A percentile compares a stretch with the other conserved stretches of the same genome.
Conservation (phyloP, 1,140 invertebrate species). For the Leptoteleia sp. region DNA sequence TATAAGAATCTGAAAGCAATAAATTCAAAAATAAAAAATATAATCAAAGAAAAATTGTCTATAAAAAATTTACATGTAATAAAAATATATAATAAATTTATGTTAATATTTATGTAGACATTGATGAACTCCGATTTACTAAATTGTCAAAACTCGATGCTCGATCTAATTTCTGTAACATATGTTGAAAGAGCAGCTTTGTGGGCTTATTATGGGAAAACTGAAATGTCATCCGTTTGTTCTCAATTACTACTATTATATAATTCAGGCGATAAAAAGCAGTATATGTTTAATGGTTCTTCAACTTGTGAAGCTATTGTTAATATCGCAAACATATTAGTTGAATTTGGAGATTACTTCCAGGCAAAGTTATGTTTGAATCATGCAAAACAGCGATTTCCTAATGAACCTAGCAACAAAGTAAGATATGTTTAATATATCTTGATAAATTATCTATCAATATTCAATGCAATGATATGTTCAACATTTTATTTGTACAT, state of each 20-base stretch:
- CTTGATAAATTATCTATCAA: too few species aligned
- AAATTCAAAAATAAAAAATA: too few species aligned
- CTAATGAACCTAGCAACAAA: constrained; percentile 82
- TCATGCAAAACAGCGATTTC: constrained; percentile 84
- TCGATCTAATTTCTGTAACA: constrained; percentile 89
- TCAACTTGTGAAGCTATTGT: constrained; percentile 87
- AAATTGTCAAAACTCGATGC: constrained; percentile 91
- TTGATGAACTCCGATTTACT: constrained; percentile 91
- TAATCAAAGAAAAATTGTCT: too few species aligned
- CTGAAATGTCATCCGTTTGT: constrained; percentile 89
- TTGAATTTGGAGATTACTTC: constrained; percentile 84
- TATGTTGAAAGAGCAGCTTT: constrained; percentile 90
- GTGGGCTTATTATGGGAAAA: constrained; percentile 93
- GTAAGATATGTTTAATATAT: constrained; percentile 52
- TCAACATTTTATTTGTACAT: too few species aligned
- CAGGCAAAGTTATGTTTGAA: constrained; percentile 82
- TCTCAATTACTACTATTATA: constrained; percentile 89
- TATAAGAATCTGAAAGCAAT: too few species aligned
- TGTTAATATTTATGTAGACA: constrained; percentile 83
- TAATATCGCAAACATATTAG: constrained; percentile 85
- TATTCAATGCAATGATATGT: too few species aligned
- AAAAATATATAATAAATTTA: too few species aligned
- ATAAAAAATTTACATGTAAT: too few species aligned
- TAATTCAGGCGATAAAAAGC: constrained; percentile 83
- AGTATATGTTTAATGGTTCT: constrained; percentile 85